A percentile compares a stretch with the other conserved stretches of the same genome.
These are phyloP conservation scores for Elaeidobius kamerunicus DNA, from an alignment of 2,888 invertebrate genomes.

Conservation along the genomic window DNA sequence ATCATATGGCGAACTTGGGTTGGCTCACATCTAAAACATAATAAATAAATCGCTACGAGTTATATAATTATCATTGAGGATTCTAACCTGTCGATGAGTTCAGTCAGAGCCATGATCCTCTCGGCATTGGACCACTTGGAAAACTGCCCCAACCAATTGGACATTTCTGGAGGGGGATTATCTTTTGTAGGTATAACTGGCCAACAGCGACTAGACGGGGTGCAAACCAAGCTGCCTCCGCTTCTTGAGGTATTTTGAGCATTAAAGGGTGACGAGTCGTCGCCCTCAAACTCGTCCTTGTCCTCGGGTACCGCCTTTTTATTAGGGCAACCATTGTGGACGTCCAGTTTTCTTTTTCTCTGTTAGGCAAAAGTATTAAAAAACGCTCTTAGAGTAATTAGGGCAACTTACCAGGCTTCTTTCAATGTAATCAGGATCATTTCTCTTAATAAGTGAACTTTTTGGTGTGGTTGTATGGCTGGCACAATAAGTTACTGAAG, in stretches of 20 bases:
- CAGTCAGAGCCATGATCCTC: constrained; percentile 83
- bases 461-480: constrained; percentile 37
- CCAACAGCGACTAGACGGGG: constrained; percentile 35
- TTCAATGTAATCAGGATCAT: constrained; percentile 36
- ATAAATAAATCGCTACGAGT: background rate
- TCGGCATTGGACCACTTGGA: constrained; percentile 87
- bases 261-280: constrained; percentile 30
- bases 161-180: constrained; percentile 75
- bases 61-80: background rate
- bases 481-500: constrained; percentile 30
- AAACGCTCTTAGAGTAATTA: too few relatives aligned
- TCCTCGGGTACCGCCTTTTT: constrained; percentile 55
- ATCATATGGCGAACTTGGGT: constrained; percentile 94
- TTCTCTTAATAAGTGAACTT: constrained; percentile 38
- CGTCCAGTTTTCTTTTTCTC: constrained; percentile 52
- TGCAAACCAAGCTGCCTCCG: constrained; percentile 11
- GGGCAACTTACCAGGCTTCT: constrained; percentile 39
- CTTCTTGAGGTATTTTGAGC: constrained; percentile 29
- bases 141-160: constrained; percentile 72
- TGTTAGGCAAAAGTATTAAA: too few relatives aligned
- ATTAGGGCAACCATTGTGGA: constrained; percentile 52
- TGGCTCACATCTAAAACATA: constrained; percentile 65
- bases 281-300: constrained; percentile 37
- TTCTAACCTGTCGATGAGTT: constrained; percentile 64
- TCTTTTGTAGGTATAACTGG: constrained; percentile 71